Base-by-base conservation (phyloP, 2,113 vertebrate species). In the Cyphomyrus discorhynchus region DNA sequence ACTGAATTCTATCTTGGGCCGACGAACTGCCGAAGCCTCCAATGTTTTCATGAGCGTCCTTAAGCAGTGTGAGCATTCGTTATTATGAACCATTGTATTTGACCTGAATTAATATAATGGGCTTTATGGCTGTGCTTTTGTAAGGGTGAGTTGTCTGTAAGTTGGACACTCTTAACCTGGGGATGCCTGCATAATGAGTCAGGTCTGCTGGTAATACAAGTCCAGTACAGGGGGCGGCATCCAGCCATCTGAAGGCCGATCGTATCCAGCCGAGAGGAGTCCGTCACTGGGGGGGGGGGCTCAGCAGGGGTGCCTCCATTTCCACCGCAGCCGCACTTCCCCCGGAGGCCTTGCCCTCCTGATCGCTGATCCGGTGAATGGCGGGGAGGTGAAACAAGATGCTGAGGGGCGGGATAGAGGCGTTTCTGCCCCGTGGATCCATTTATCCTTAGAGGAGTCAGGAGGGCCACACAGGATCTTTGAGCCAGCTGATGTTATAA, bases 401-500 rank as follows among this genome's bases (percentile, higher is more conserved):
- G 53, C 52, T 21, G 6, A 42, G 53, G n/a, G 52, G 39, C 5
- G 10, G 31, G 5, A 39, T 15, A 15, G 56, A 39, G 74, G 74
- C 9, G 56, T 49, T 50, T 86, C 46, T 86, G 46, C 46, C 83
- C n/a, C 45, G 2, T 49, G 45, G 47, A 10, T 50, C 83, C 24
- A 53, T 49, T 87, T 58, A 87, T 39, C 49, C 27, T 87, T 27
- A 35, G n/a, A 56, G 86, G 49, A 39, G n/a, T 52, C 84, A 53
- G 84, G 49, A 15, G 10, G 24, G 9, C 49, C 52, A 6, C 27
- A 35, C 27, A 56, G 31, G 31, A 31, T 56, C 27, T 42, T 52
- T 87, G 50, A 87, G 50, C 83, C 46, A 50, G 83, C 83, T 50
- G 46, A 85, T 85, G 83, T 85, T 85, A 15, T 85, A 13, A 85